Evolutionary conservation across 2,888 invertebrate species (phyloP), one percentile per base, ranked within the genome.

Genomic region (Dioctria rufipes): DNA sequence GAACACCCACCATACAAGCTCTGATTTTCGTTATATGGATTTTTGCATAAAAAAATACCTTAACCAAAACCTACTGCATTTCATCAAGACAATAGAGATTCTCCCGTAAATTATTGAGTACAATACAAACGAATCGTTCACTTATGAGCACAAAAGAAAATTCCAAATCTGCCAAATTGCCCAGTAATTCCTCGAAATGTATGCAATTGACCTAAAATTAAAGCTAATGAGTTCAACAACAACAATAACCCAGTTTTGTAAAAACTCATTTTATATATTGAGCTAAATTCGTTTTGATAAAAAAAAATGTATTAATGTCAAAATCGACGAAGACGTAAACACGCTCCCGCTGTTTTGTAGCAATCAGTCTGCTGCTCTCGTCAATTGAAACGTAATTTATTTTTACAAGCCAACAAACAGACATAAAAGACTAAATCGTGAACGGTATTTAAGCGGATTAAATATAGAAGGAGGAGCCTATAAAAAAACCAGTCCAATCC

Each of bases 311-410:
- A 3, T 42, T 43, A 39, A 37, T 40, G 60, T 58, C 54, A 42
- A 73, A 73, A 25, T 58, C 42, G 49, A 60, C 73, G 37, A 60
- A 58, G 54, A 60, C 58, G 60, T 73, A 73, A 69, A 69, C 69
- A 69, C n/a, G 25, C 8, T 39, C 11, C 11, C 49, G 51, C 40
- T 39, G 51, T 37, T 25, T 37, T 69, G 51, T 51, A 54, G 51
- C 49, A 5, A 69, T 69, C 69, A 69, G 69, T 69, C 69, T 8
- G 51, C 51, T 51, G 51, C 51, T 51, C 49, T 69, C 51, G 49
- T 49, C 51, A 51, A 51, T 39, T 54, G 51, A 69, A 69, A 39
- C 69, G 51, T 69, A 69, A 73, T 73, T 73, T 58, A 73, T 73
- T 73, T 73, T 58, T 25, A 42, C 42, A 73, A 73, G 39, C 40